These are phyloP conservation scores for Apomyelois bistriatella DNA, from an alignment of 2,888 invertebrate species.

Conservation along the genomic window DNA sequence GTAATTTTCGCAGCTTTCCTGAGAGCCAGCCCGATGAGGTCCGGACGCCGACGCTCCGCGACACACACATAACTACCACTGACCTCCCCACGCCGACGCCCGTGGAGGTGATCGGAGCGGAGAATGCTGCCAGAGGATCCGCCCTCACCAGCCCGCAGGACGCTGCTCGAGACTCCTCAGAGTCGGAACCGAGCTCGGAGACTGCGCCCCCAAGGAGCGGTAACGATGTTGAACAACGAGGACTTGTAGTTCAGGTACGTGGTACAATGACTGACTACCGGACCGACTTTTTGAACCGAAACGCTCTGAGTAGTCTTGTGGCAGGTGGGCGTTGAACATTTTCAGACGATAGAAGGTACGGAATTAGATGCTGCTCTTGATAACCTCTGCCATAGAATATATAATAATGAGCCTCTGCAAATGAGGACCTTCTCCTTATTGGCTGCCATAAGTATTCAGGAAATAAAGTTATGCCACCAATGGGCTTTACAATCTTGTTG, in stretches of 20 bases:
- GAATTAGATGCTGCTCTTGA: too few species aligned
- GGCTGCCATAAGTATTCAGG: too few species aligned
- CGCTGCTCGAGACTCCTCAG: slow-evolving; percentile 27
- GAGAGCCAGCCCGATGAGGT: slow-evolving; percentile 42
- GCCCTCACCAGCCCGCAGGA: slow-evolving; percentile 23
- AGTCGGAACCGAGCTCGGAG: slow-evolving; percentile 60
- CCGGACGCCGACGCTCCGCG: slow-evolving; percentile 75
- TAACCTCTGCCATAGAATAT: too few species aligned
- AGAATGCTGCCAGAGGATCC: not conserved
- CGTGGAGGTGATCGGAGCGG: slow-evolving; percentile 13
- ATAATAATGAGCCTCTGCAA: too few species aligned
- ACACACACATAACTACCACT: slow-evolving; percentile 14
- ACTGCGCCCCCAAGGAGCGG: slow-evolving; percentile 54
- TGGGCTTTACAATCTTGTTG: too few species aligned
- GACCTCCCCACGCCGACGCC: slow-evolving; percentile 16
- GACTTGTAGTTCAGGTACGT: slow-evolving; percentile 82
- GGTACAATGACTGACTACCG: too few species aligned
- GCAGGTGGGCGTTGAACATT: too few species aligned
- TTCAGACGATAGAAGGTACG: too few species aligned
- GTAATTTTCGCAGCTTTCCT: not conserved
- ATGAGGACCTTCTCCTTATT: too few species aligned
- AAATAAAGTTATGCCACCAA: too few species aligned
- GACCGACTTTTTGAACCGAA: too few species aligned
- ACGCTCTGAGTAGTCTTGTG: too few species aligned
- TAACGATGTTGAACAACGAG: slow-evolving; percentile 83